Percentiles rank a stretch among this genome's conserved stretches.
These are phyloP conservation scores for Drosophila santomea DNA, from an alignment of 1,140 invertebrate genomes.

Conservation along the genomic window DNA sequence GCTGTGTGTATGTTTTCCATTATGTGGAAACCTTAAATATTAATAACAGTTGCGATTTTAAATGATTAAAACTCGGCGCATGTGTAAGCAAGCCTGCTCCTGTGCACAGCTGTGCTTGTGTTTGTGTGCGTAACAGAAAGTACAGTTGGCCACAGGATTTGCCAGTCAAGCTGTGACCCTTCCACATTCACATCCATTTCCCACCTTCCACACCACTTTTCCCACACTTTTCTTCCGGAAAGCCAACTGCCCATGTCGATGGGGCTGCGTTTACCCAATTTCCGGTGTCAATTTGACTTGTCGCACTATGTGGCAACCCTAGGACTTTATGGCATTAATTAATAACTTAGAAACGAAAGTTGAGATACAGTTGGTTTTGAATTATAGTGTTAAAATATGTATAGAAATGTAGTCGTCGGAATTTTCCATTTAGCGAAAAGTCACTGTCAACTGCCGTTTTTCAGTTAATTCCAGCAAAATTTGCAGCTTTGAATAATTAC, in stretches of 20 bases:
- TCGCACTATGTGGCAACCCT: slow-evolving; percentile 5
- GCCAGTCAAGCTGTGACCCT: slow-evolving; percentile 54
- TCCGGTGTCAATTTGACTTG: slow-evolving; percentile 42
- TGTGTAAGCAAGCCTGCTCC: slow-evolving; percentile 50
- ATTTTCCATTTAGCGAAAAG: too few relatives aligned
- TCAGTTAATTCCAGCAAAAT: too few relatives aligned
- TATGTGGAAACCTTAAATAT: slow-evolving; percentile 77
- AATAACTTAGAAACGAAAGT: not conserved
- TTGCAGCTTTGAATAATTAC: too few relatives aligned
- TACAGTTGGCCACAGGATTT: slow-evolving; percentile 65
- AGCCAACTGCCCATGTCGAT: slow-evolving; percentile 12
- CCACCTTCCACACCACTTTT: not conserved
- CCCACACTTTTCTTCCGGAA: not conserved
- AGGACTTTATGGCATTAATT: slow-evolving; percentile 29
- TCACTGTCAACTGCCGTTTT: too few relatives aligned
- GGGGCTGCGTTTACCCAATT: slow-evolving; percentile 34
- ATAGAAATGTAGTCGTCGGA: too few relatives aligned
- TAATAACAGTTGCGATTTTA: slow-evolving; percentile 83
- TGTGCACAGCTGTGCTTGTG: not conserved
- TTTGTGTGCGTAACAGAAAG: slow-evolving; percentile 47
- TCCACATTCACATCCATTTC: not conserved
- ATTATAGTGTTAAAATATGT: too few relatives aligned
- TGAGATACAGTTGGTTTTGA: not conserved
- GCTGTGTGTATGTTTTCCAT: slow-evolving; percentile 27
- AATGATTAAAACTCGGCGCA: slow-evolving; percentile 81